These are phyloP conservation scores for Pogonus chalceus DNA, from an alignment of 1,140 invertebrate species.

Conservation along the genomic window DNA sequence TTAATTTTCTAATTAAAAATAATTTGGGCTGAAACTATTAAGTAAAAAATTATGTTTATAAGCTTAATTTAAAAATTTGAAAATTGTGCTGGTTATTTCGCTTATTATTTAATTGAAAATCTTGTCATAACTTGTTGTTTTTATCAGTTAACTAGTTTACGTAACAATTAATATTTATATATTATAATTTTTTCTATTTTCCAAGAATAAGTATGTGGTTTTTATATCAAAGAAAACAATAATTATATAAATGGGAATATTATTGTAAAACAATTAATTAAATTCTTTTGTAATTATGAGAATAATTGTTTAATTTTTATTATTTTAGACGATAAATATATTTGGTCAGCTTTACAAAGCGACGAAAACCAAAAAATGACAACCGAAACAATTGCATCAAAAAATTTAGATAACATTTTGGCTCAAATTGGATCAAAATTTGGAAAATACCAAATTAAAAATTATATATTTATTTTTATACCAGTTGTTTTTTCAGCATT, in stretches of 20 bases:
- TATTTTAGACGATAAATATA: slow-evolving; percentile 10
- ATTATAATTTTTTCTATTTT: too few relatives aligned
- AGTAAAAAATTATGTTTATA: too few relatives aligned
- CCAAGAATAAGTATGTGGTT: too few relatives aligned
- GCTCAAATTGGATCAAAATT: slow-evolving; percentile 36
- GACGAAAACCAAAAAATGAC: neutral
- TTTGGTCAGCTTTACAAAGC: neutral
- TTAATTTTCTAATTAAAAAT: too few relatives aligned
- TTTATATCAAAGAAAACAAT: too few relatives aligned
- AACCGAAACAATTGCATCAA: slow-evolving; percentile 16
- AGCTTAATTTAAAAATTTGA: too few relatives aligned
- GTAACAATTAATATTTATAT: too few relatives aligned
- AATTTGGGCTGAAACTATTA: too few relatives aligned
- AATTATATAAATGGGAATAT: neutral
- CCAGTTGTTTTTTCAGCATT: slow-evolving; percentile 47
- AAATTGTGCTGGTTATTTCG: too few relatives aligned
- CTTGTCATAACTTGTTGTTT: too few relatives aligned
- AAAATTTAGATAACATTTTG: slow-evolving; percentile 31
- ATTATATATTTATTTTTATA: slow-evolving; percentile 39
- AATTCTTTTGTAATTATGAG: neutral
- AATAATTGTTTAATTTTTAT: neutral
- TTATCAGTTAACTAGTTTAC: too few relatives aligned
- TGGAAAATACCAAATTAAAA: slow-evolving; percentile 41
- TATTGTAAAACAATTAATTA: neutral
- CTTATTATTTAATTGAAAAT: too few relatives aligned